Base-by-base conservation (phyloP, 2,888 invertebrate species). In the Cephus sareptanus region DNA sequence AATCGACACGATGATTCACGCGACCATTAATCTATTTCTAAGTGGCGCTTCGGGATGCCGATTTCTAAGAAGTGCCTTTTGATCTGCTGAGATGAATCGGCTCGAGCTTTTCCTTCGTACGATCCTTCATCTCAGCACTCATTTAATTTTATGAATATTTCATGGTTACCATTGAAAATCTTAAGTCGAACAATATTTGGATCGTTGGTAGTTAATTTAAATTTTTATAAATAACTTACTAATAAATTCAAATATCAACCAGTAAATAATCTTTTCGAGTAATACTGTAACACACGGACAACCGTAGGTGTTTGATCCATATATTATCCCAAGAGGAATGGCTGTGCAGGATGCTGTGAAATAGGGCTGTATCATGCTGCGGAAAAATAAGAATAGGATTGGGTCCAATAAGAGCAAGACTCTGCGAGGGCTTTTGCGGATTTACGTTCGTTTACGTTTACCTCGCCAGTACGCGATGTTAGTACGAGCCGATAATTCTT, bases 11-110 rank as follows among this genome's bases (percentile, higher is more conserved):
- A 84, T 89, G 90, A 90, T 90, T 90, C 89, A 90, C 86, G 87
- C 84, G 85, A 86, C 86, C 89, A 87, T 90, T 89, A 90, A 90
- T 90, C 89, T 89, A 89, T 90, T 90, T 91, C 87, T 84, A 87
- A 86, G 86, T 84, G 79, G 83, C 84, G 83, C 81, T 76, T 35
- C 78, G 76, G 84, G 83, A 83, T 85, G 86, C 86, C 86, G 85
- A 90, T 90, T 91, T 90, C 89, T 84, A 75, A 87, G 90, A 90
- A 91, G 82, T 77, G 85, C 82, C 89, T 87, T 90, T 90, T 90
- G 89, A 90, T 90, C 90, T 89, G 86, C 82, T 81, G 85, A 89
- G 88, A 90, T 88, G 89, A 89, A 89, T 90, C 88, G 90, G 86
- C 23, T 84, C 85, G 84, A 82, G 77, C 82, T 80, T 81, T 85